Percentiles rank a stretch among this genome's conserved stretches.
Conservation (phyloP, 2,888 invertebrate genomes). For the Lymantria monacha region DNA sequence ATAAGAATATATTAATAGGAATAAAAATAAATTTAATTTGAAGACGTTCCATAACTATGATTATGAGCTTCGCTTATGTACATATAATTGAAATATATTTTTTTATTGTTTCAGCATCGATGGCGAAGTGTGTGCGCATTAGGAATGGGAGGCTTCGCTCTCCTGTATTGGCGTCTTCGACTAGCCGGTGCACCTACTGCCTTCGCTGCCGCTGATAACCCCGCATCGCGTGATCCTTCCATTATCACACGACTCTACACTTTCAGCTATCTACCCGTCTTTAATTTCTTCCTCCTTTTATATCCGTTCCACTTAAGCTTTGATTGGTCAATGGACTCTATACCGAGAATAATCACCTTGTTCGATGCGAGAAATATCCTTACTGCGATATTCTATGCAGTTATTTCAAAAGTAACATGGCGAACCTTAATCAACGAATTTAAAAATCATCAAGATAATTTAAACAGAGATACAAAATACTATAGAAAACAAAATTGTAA, state of each 20-base stretch:
- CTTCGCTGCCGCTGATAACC: constrained; percentile 98
- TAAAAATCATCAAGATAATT: constrained; percentile 57
- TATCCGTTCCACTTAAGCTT: constrained; percentile 95
- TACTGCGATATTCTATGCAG: constrained; percentile 88
- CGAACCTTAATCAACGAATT: constrained; percentile 62
- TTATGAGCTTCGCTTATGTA: not conserved
- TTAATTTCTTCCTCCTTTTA: constrained; percentile 93
- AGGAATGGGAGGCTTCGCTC: constrained; percentile 84
- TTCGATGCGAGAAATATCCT: constrained; percentile 91
- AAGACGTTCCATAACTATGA: too few relatives aligned
- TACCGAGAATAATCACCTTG: constrained; percentile 91
- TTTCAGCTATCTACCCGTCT: constrained; percentile 94
- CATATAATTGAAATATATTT: not conserved
- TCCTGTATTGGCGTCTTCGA: constrained; percentile 89
- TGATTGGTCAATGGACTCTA: constrained; percentile 99
- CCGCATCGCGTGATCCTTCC: constrained; percentile 93
- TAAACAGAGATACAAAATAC: constrained; percentile 58
- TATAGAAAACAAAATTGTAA: constrained; percentile 69
- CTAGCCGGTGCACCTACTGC: constrained; percentile 89
- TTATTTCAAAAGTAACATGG: constrained; percentile 70
- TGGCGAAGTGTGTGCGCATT: constrained; percentile 87
- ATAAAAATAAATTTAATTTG: too few relatives aligned
- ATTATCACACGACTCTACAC: constrained; percentile 92
- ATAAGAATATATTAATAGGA: too few relatives aligned
- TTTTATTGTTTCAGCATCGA: constrained; percentile 84